These are phyloP conservation scores for Adelphocoris suturalis DNA, from an alignment of 2,888 invertebrate species.

Conservation along the genomic window DNA sequence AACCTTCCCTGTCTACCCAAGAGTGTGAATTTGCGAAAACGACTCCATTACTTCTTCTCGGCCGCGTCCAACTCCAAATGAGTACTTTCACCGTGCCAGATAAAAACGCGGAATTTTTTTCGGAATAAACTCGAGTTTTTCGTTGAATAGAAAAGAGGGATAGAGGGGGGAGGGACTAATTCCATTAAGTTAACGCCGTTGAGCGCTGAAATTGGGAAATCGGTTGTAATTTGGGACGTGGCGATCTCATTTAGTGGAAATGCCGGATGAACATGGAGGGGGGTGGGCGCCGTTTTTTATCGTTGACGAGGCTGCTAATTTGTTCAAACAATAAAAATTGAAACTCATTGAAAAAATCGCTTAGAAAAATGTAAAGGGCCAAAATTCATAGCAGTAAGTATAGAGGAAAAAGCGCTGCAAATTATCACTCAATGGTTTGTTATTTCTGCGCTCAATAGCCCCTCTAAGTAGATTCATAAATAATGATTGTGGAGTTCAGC, in stretches of 20 bases:
- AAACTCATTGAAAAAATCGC: too few relatives aligned
- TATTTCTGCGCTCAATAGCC: too few relatives aligned
- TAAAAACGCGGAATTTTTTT: too few relatives aligned
- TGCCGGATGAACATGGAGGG: background rate
- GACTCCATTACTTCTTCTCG: conserved; percentile 8
- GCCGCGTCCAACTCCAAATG: background rate
- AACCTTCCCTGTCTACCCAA: background rate
- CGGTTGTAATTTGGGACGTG: conserved; percentile 1
- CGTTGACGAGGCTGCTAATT: too few relatives aligned
- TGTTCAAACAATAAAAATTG: too few relatives aligned
- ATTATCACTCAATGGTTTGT: too few relatives aligned
- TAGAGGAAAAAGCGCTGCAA: too few relatives aligned
- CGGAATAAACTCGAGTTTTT: conserved; percentile 8
- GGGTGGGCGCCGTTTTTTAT: too few relatives aligned
- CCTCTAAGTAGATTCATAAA: too few relatives aligned
- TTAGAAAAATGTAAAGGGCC: too few relatives aligned
- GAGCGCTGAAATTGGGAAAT: background rate
- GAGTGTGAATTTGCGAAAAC: background rate
- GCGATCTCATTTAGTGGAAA: background rate
- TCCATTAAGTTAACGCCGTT: conserved; percentile 1
- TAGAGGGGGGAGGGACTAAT: background rate
- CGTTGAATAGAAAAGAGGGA: background rate
- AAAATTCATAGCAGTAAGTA: too few relatives aligned
- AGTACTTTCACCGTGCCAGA: background rate
- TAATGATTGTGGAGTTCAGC: too few relatives aligned